These are phyloP conservation scores for Phrynosoma blainvillii DNA, from an alignment of 2,113 vertebrate genomes.

Conservation along the genomic window DNA sequence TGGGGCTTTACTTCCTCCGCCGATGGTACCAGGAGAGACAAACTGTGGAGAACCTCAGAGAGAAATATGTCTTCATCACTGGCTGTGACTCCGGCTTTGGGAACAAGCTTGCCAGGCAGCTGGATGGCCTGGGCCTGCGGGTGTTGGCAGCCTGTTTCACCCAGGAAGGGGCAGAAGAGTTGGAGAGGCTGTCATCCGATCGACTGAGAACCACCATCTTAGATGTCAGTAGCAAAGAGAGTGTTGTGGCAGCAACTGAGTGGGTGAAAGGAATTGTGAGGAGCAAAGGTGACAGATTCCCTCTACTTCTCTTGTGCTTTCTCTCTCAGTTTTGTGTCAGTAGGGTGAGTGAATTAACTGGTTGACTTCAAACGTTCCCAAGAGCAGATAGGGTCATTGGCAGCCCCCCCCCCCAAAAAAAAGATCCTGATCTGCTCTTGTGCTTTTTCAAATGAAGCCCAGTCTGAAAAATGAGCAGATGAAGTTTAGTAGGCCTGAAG, in stretches of 20 bases:
- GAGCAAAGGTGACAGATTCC: background rate
- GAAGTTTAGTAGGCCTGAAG: too few relatives aligned
- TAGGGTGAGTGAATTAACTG: too few relatives aligned
- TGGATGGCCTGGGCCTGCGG: conserved; percentile 77
- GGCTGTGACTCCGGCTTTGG: conserved; percentile 90
- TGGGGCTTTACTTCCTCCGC: conserved; percentile 57
- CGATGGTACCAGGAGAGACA: conserved; percentile 69
- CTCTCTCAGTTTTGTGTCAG: too few relatives aligned
- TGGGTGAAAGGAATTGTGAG: background rate
- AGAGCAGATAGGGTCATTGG: too few relatives aligned
- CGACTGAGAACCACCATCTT: background rate
- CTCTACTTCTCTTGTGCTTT: background rate
- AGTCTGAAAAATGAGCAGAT: too few relatives aligned
- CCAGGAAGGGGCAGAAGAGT: conserved; percentile 76
- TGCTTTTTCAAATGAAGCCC: too few relatives aligned
- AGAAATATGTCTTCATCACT: conserved; percentile 82
- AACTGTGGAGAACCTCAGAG: conserved; percentile 58
- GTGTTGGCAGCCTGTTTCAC: conserved; percentile 83
- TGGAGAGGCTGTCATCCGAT: conserved; percentile 72
- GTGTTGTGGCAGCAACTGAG: background rate
- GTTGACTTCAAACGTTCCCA: background rate
- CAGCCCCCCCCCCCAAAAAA: too few relatives aligned
- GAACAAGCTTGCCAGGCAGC: conserved; percentile 78
- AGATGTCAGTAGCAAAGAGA: background rate
- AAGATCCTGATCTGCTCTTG: too few relatives aligned